Conservation (phyloP, 2,888 invertebrate species). For the Parochlus steinenii region DNA sequence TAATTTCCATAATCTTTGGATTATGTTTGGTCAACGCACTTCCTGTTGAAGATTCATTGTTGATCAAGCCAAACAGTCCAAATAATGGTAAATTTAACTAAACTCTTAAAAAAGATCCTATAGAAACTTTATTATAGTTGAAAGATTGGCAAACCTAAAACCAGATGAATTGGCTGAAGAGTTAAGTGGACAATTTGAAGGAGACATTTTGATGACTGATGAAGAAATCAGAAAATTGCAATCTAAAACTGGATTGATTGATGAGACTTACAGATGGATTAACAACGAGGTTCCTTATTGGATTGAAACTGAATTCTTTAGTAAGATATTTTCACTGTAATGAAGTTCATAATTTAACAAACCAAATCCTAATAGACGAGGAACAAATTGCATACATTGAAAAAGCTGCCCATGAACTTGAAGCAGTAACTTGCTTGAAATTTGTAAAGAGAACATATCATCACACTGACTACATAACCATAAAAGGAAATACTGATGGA, state of each 20-base stretch:
- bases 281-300: conserved; percentile 28
- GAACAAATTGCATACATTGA: conserved; percentile 42
- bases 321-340: not conserved
- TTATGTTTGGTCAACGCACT: too few species aligned
- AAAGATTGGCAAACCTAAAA: conserved; percentile 2
- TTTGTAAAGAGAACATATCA: conserved; percentile 42
- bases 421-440: conserved; percentile 50
- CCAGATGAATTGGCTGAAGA: conserved; percentile 9
- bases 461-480: conserved; percentile 19
- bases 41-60: too few species aligned
- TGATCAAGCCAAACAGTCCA: too few species aligned
- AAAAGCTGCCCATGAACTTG: conserved; percentile 52
- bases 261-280: conserved; percentile 27
- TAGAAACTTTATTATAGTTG: conserved; percentile 4
- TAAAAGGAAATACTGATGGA: conserved; percentile 41
- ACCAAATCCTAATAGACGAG: conserved; percentile 25
- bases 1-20: too few species aligned
- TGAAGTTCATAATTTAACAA: not conserved
- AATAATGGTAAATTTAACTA: too few species aligned
- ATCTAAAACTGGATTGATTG: conserved; percentile 22
- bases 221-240: conserved; percentile 8
- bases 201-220: conserved; percentile 13
- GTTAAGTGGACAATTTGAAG: conserved; percentile 14
- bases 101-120: too few species aligned
- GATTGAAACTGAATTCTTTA: conserved; percentile 25